Percentiles rank a stretch among this genome's conserved stretches.
phyloP scores from a whole-genome alignment of 2,113 vertebrate species.

The Zootoca vivipara region DNA sequence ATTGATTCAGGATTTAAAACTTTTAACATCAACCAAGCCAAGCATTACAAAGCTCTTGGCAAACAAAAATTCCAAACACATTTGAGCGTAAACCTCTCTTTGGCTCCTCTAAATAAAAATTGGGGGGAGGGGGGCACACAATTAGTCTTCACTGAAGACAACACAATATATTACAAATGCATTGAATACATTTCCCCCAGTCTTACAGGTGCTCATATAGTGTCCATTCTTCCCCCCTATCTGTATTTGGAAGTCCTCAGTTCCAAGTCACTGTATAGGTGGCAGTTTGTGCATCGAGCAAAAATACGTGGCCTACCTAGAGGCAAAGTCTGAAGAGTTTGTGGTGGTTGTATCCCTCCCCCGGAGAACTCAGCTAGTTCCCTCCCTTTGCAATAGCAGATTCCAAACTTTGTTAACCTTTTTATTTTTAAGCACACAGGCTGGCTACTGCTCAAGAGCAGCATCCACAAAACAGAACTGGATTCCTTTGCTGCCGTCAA shows the following conservation, averaged over 20 bases:
- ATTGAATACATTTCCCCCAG: slow-evolving; percentile 53
- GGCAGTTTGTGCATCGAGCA: slow-evolving; percentile 51
- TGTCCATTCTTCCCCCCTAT: slow-evolving; percentile 69
- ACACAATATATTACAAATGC: slow-evolving; percentile 64
- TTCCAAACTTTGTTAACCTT: slow-evolving; percentile 73
- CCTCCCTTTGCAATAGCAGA: slow-evolving; percentile 75
- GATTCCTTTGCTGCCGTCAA: slow-evolving; percentile 66
- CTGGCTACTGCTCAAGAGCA: slow-evolving; percentile 67
- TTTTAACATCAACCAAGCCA: slow-evolving; percentile 78
- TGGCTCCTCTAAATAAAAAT: slow-evolving; percentile 80
- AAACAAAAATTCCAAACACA: slow-evolving; percentile 84
- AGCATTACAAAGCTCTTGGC: slow-evolving; percentile 62
- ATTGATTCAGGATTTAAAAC: slow-evolving; percentile 70
- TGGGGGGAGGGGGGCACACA: slow-evolving; percentile 47
- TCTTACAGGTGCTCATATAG: slow-evolving; percentile 66
- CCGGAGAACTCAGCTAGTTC: slow-evolving; percentile 35
- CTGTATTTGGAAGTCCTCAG: slow-evolving; percentile 70
- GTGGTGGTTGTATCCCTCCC: slow-evolving; percentile 39
- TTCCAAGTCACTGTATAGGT: slow-evolving; percentile 68
- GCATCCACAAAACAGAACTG: slow-evolving; percentile 76
- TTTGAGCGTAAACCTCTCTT: slow-evolving; percentile 82
- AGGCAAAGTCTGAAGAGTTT: slow-evolving; percentile 34
- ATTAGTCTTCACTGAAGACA: slow-evolving; percentile 98
- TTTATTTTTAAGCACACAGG: slow-evolving; percentile 54
- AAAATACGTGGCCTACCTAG: slow-evolving; percentile 59